A percentile compares a stretch with the other conserved stretches of the same genome.
These are phyloP conservation scores for Herminia tarsipennalis DNA, from an alignment of 2,888 invertebrate genomes.

Conservation along the genomic window DNA sequence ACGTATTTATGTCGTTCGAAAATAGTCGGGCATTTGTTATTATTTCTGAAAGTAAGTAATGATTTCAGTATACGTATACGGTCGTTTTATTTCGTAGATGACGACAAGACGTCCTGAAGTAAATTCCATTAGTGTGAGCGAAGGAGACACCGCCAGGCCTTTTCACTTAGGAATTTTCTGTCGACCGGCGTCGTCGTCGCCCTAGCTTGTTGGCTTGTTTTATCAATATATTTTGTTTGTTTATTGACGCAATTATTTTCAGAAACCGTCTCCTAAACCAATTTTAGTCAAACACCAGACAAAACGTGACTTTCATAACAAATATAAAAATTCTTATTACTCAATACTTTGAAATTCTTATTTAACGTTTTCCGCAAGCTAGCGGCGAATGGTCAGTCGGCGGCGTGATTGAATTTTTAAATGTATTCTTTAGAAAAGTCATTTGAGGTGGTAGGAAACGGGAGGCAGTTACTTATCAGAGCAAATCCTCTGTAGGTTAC, in stretches of 20 bases:
- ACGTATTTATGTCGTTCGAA: neutral
- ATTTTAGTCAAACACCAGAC: constrained; percentile 20
- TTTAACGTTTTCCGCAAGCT: too few relatives aligned
- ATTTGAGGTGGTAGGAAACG: constrained; percentile 37
- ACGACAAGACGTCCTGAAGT: constrained; percentile 48
- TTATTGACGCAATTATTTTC: constrained; percentile 39
- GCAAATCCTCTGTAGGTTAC: constrained; percentile 49
- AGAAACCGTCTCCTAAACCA: constrained; percentile 24
- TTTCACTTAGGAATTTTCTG: constrained; percentile 64
- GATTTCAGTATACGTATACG: too few relatives aligned
- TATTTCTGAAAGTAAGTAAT: too few relatives aligned
- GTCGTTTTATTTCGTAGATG: constrained; percentile 46
- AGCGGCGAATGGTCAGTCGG: constrained; percentile 21
- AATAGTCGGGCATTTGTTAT: neutral
- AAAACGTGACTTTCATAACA: constrained; percentile 21
- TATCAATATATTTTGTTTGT: constrained; percentile 42
- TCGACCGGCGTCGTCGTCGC: constrained; percentile 45
- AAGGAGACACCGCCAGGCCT: constrained; percentile 54
- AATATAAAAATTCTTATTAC: too few relatives aligned
- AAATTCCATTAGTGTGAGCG: constrained; percentile 64
- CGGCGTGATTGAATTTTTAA: constrained; percentile 42
- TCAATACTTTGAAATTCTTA: too few relatives aligned
- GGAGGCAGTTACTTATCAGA: constrained; percentile 54
- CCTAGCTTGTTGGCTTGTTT: constrained; percentile 24
- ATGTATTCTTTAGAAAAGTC: constrained; percentile 39